Conservation (phyloP, 2,888 invertebrate species). For the Brachyptera risi region DNA sequence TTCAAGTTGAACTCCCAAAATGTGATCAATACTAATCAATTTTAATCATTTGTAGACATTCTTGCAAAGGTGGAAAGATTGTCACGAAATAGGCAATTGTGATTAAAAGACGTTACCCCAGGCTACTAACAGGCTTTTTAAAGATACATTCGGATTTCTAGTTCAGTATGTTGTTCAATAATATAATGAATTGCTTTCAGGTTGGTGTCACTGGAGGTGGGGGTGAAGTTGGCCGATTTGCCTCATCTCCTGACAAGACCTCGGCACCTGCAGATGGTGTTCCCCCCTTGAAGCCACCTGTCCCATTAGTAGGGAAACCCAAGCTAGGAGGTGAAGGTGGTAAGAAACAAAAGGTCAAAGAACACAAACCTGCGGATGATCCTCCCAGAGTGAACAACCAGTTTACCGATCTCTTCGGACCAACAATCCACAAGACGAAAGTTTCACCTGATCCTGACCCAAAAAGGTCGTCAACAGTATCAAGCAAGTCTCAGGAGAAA, state of each 20-base stretch:
- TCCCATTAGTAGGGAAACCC: constrained; percentile 62
- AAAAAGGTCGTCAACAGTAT: constrained; percentile 47
- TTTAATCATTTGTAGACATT: too few species aligned
- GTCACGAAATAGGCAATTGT: too few species aligned
- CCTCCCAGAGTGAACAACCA: constrained; percentile 45
- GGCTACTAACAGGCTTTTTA: too few species aligned
- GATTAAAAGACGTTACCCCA: too few species aligned
- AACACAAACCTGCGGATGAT: constrained; percentile 28
- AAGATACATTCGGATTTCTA: neutral
- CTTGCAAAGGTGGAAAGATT: too few species aligned
- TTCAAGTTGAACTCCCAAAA: too few species aligned
- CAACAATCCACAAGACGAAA: constrained; percentile 75
- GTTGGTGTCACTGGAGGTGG: constrained; percentile 19
- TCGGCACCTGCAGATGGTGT: constrained; percentile 21
- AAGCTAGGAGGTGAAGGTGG: constrained; percentile 53
- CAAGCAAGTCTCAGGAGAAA: constrained; percentile 37
- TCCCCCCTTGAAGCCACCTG: constrained; percentile 22
- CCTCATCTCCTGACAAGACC: constrained; percentile 22
- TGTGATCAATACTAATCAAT: too few species aligned
- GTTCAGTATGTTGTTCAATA: neutral
- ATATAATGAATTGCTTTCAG: constrained; percentile 17
- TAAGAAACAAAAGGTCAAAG: constrained; percentile 58
- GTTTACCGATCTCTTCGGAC: constrained; percentile 78
- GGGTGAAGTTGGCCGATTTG: constrained; percentile 7
- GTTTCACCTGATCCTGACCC: constrained; percentile 63